phyloP scores from a whole-genome alignment of 2,113 vertebrate species.

The Macrotis lagotis region DNA sequence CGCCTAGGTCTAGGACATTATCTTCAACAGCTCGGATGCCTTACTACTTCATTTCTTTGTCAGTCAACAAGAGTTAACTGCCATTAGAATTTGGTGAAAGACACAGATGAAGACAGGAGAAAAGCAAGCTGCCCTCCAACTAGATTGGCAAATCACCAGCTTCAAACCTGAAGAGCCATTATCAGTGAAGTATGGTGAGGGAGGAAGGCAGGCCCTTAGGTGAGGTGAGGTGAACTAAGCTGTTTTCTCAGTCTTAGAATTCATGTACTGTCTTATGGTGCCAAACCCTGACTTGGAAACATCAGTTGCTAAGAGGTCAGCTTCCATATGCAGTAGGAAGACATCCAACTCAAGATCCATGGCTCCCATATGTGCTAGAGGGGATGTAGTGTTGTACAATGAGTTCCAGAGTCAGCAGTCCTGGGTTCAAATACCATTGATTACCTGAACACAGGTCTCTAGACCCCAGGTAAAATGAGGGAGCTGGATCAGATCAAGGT shows the following conservation, averaged over 20 bases:
- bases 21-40: no score
- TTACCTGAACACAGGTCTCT: neutral
- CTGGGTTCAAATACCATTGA: neutral
- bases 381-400: neutral
- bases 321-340: neutral
- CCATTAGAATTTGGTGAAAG: no score
- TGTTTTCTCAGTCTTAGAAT: neutral
- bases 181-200: neutral
- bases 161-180: neutral
- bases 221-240: neutral
- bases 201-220: neutral
- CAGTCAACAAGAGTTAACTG: neutral
- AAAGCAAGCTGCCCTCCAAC: neutral
- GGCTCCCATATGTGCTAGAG: accelerated
- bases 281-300: neutral
- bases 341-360: accelerated
- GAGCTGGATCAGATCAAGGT: neutral
- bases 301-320: neutral
- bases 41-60: no score
- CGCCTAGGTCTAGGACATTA: neutral
- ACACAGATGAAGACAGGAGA: neutral
- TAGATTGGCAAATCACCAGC: neutral
- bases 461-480: neutral
- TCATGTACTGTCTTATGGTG: neutral
- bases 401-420: neutral